phyloP scores from a whole-genome alignment of 2,888 invertebrate genomes.

The Orthonychiurus folsomi region DNA sequence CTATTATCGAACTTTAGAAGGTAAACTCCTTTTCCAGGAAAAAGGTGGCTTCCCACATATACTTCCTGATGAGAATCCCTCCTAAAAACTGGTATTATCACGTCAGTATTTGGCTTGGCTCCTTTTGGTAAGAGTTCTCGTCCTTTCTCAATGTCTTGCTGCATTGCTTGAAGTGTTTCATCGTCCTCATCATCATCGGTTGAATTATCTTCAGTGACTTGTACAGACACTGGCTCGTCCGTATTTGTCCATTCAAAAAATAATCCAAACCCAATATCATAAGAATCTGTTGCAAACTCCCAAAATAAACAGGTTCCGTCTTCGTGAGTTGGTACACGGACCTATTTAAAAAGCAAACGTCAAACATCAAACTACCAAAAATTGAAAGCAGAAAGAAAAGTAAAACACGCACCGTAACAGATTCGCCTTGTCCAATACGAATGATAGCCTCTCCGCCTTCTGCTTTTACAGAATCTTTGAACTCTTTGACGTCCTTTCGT shows the following conservation, averaged over 20 bases:
- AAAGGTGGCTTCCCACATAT: constrained; percentile 70
- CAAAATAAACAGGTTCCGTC: constrained; percentile 90
- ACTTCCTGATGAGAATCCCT: constrained; percentile 90
- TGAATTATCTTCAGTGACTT: constrained; percentile 65
- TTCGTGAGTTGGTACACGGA: constrained; percentile 89
- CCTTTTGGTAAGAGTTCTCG: constrained; percentile 37
- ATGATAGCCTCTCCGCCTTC: constrained; percentile 80
- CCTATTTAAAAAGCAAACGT: constrained; percentile 44
- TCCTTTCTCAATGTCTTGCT: constrained; percentile 38
- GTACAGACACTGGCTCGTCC: constrained; percentile 78
- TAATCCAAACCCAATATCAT: constrained; percentile 95
- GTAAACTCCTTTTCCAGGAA: constrained; percentile 96
- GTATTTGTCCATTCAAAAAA: constrained; percentile 97
- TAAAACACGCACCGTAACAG: constrained; percentile 76
- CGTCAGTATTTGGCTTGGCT: constrained; percentile 49
- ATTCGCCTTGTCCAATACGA: constrained; percentile 91
- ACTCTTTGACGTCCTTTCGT: constrained; percentile 72
- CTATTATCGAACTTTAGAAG: constrained; percentile 98
- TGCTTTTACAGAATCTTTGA: constrained; percentile 75
- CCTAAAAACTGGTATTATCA: constrained; percentile 88
- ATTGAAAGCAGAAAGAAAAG: no score
- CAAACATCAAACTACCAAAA: background rate
- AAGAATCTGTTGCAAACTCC: constrained; percentile 98
- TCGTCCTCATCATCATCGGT: constrained; percentile 70
- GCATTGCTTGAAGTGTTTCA: constrained; percentile 50